Evolutionary conservation across 2,888 invertebrate genomes (phyloP).

Genomic region (Coelopa pilipes): DNA sequence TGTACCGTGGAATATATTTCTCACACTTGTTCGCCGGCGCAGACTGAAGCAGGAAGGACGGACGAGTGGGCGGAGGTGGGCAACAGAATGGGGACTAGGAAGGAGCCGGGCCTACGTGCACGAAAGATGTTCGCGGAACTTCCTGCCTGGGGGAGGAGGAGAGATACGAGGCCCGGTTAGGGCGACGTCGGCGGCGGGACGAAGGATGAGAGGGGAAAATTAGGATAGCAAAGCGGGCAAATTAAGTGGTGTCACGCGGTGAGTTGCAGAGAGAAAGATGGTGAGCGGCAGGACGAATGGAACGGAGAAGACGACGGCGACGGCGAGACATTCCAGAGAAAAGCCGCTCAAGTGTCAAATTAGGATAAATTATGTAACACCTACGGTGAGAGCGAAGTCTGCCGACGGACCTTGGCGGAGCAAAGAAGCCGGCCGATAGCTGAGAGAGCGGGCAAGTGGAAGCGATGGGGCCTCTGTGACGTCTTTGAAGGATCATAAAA

Average conservation of each 20-base stretch:
- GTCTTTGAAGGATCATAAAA: neutral
- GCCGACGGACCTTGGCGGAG: too few relatives aligned
- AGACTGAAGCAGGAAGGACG: neutral
- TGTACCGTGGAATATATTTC: neutral
- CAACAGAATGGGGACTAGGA: neutral
- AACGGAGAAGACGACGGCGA: too few relatives aligned
- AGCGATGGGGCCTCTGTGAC: neutral
- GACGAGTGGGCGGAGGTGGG: too few relatives aligned
- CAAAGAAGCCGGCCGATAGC: neutral
- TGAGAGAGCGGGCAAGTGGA: neutral
- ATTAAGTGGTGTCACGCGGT: conserved; percentile 25
- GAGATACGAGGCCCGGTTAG: too few relatives aligned
- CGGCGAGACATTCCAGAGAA: conserved; percentile 3
- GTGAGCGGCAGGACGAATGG: too few relatives aligned
- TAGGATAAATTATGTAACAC: conserved; percentile 63
- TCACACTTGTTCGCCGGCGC: neutral
- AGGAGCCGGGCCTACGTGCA: neutral
- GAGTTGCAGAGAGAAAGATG: neutral
- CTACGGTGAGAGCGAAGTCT: too few relatives aligned
- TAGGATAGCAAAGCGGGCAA: conserved; percentile 5
- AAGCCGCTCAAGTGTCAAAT: conserved; percentile 58
- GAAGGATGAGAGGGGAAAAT: neutral
- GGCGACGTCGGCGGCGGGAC: neutral
- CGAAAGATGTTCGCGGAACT: neutral
- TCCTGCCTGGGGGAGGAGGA: too few relatives aligned